A percentile compares a stretch with the other conserved stretches of the same genome.
These are phyloP conservation scores for Agrotis segetum DNA, from an alignment of 2,888 invertebrate species.

Conservation along the genomic window DNA sequence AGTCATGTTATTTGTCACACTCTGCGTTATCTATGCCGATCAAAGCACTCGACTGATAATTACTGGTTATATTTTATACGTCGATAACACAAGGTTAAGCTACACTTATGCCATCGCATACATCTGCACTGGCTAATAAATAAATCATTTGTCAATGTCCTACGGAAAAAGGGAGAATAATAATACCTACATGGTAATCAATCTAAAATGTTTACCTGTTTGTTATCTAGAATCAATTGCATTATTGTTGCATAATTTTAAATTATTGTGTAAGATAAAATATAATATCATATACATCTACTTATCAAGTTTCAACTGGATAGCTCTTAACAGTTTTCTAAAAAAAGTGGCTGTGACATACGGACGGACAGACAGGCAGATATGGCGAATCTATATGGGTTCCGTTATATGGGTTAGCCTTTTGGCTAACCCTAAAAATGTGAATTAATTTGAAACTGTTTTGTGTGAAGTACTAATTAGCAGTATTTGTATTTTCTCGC, in stretches of 20 bases:
- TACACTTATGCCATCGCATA: slow-evolving; percentile 16
- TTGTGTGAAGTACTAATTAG: neutral
- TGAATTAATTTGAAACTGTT: neutral
- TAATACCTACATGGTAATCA: neutral
- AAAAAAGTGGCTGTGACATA: no score
- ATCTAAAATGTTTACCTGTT: neutral
- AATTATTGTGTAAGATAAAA: neutral
- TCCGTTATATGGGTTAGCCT: no score
- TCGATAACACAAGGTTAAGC: slow-evolving; percentile 51
- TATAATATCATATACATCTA: no score
- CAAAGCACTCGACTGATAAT: slow-evolving; percentile 60
- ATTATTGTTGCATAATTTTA: neutral
- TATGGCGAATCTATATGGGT: no score
- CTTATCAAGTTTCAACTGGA: no score
- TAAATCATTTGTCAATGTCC: slow-evolving; percentile 38
- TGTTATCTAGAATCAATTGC: neutral
- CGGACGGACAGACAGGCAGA: no score
- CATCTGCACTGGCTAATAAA: slow-evolving; percentile 30
- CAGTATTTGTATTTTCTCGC: slow-evolving; percentile 18
- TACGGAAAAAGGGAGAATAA: neutral
- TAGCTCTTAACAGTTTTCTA: no score
- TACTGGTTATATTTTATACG: slow-evolving; percentile 43
- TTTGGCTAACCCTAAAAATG: no score
- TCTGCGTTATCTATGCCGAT: slow-evolving; percentile 53
- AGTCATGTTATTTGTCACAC: slow-evolving; percentile 38